Base-by-base conservation (phyloP, 2,797 vertebrate species). In the Takifugu ocellatus region DNA sequence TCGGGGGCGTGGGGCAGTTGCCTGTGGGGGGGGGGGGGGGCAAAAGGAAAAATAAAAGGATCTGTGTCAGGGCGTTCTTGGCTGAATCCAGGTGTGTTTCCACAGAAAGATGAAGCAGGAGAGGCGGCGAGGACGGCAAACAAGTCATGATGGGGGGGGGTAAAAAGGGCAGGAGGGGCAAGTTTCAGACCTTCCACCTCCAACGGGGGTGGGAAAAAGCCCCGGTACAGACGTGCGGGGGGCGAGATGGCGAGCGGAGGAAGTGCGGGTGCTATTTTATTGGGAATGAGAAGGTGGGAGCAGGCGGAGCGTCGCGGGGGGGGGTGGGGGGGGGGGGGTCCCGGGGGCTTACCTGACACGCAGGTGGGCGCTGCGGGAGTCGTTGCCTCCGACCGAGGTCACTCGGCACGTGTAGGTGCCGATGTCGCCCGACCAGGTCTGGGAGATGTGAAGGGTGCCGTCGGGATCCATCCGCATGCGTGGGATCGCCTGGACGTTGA, bases 391-490 rank as follows among this genome's bases (percentile, higher is more conserved):
- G 0, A 94, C 92, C 0, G 97, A 98, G 26, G 94, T 86, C 69
- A 98, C 94, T 4, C 92, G 88, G 90, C 96, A 99, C 29, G 94
- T 97, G 88, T 99, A 98, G 0, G 92, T 96, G 74, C 95, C 96
- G 0, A 98, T 98, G 88, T 99, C 96, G 0, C 96, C 96, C 0
- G 96, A 98, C 96, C 96, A 99, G 0, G 96, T 98, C 72, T 98
- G 96, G 16, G 95, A 94, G 87, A 99, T 95, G 85, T 97, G 94
- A 59, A 99, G 89, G 8, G 96, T 93, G 56, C 96, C 96, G 0
- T 81, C 86, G 1, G 78, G 71, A 0, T 97, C 95, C 79, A 95
- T 79, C 0, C 88, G 92, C 79, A 97, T 78, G 50, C 96, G 91
- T 0, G 94, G 93, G 31, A 88, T 72, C 1, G 84, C 90, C 58